Evolutionary conservation across 2,797 vertebrate species (phyloP).

Genomic region (Euthynnus affinis): DNA sequence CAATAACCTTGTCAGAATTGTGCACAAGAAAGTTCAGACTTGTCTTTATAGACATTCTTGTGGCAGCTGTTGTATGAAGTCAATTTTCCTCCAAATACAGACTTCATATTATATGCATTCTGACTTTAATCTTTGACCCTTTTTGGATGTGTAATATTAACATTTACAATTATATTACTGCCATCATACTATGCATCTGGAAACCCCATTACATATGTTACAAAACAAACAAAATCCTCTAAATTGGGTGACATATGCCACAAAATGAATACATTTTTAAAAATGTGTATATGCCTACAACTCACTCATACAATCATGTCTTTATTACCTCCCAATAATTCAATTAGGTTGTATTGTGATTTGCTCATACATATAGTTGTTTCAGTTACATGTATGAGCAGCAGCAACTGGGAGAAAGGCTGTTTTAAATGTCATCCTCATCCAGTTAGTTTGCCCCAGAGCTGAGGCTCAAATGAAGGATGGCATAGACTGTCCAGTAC

Average conservation of each 20-base stretch:
- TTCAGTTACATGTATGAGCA: no score
- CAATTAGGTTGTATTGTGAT: no score
- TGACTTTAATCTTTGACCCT: neutral
- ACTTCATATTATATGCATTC: constrained; percentile 19
- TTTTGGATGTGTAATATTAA: neutral
- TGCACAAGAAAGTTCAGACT: constrained; percentile 18
- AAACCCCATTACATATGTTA: neutral
- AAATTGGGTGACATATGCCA: no score
- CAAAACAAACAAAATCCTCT: no score
- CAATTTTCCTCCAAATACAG: constrained; percentile 2
- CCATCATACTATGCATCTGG: constrained; percentile 12
- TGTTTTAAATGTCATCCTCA: constrained; percentile 1
- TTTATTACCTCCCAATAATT: neutral
- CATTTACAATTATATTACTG: neutral
- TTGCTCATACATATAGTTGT: neutral
- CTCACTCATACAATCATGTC: neutral
- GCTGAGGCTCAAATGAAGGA: neutral
- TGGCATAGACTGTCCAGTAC: neutral
- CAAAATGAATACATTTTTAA: no score
- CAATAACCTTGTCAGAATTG: constrained; percentile 29
- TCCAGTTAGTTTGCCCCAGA: neutral
- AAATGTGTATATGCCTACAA: no score
- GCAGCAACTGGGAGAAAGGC: neutral
- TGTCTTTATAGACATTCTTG: constrained; percentile 28
- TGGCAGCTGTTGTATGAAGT: constrained; percentile 7